Conservation (phyloP, 2,888 invertebrate genomes). For the Hypolimnas misippus region DNA sequence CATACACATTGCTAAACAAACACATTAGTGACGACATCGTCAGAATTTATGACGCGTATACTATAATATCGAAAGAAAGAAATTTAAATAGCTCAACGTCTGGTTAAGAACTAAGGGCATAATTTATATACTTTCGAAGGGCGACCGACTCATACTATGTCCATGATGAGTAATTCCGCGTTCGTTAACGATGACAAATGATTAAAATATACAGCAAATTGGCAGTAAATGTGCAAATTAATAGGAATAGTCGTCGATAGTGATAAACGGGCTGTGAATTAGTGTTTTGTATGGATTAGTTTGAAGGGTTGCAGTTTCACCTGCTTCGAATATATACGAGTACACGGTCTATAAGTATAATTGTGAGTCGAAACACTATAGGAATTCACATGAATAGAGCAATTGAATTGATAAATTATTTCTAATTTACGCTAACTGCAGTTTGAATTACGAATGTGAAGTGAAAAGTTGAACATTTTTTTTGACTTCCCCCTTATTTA, state of each 20-base stretch:
- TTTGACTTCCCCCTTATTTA: slow-evolving; percentile 4
- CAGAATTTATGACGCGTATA: slow-evolving; percentile 46
- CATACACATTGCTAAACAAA: slow-evolving; percentile 31
- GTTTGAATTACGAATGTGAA: slow-evolving; percentile 5
- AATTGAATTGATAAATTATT: slow-evolving; percentile 38
- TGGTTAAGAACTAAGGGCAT: slow-evolving; percentile 45
- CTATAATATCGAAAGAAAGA: slow-evolving; percentile 39
- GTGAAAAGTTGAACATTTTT: slow-evolving; percentile 4
- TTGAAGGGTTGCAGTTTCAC: slow-evolving; percentile 51
- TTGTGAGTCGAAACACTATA: slow-evolving; percentile 22
- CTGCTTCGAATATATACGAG: slow-evolving; percentile 51
- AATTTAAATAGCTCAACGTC: slow-evolving; percentile 48
- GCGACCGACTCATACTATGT: slow-evolving; percentile 48
- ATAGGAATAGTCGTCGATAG: slow-evolving; percentile 64
- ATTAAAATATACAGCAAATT: slow-evolving; percentile 70
- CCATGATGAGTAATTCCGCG: slow-evolving; percentile 48
- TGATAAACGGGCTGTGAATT: slow-evolving; percentile 61
- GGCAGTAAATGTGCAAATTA: slow-evolving; percentile 67
- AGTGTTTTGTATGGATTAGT: slow-evolving; percentile 55
- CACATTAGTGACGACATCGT: slow-evolving; percentile 44
- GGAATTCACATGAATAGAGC: slow-evolving; percentile 38
- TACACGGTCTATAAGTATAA: background rate
- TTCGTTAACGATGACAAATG: slow-evolving; percentile 73
- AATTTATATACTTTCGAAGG: slow-evolving; percentile 51
- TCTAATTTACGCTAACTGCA: slow-evolving; percentile 13